phyloP scores from a whole-genome alignment of 2,888 invertebrate species.

The Drepanosiphum platanoidis region DNA sequence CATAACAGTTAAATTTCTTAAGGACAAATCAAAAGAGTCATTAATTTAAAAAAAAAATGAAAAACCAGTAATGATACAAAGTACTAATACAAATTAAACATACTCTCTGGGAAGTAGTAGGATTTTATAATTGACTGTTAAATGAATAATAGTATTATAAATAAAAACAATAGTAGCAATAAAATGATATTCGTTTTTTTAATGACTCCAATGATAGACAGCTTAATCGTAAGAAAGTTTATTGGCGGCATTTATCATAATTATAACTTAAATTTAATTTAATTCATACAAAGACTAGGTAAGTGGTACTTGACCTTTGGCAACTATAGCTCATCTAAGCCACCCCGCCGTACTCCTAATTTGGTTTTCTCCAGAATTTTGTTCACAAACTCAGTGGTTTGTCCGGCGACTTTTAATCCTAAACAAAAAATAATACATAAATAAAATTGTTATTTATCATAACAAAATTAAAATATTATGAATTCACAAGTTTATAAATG shows the following conservation, averaged over 20 bases:
- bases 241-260: slow-evolving; percentile 31
- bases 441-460: too few species aligned
- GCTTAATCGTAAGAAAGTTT: slow-evolving; percentile 27
- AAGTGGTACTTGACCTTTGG: slow-evolving; percentile 49
- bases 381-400: slow-evolving; percentile 94
- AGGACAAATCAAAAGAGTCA: slow-evolving; percentile 41
- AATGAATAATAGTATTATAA: slow-evolving; percentile 31
- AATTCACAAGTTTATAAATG: too few species aligned
- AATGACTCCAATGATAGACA: slow-evolving; percentile 47
- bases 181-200: too few species aligned
- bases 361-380: slow-evolving; percentile 88
- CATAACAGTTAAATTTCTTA: slow-evolving; percentile 33
- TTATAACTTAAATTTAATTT: slow-evolving; percentile 2
- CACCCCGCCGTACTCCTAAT: slow-evolving; percentile 80
- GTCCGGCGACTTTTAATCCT: slow-evolving; percentile 89
- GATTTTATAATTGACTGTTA: slow-evolving; percentile 50
- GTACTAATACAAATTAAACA: slow-evolving; percentile 10
- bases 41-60: slow-evolving; percentile 26
- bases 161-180: slow-evolving; percentile 38
- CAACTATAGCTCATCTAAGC: slow-evolving; percentile 73
- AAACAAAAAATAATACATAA: slow-evolving; percentile 66
- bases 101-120: slow-evolving; percentile 41
- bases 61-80: slow-evolving; percentile 9
- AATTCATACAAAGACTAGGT: slow-evolving; percentile 55
- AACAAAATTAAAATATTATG: too few species aligned